Conservation (phyloP, 1,140 invertebrate genomes). For the Megathymus violae region DNA sequence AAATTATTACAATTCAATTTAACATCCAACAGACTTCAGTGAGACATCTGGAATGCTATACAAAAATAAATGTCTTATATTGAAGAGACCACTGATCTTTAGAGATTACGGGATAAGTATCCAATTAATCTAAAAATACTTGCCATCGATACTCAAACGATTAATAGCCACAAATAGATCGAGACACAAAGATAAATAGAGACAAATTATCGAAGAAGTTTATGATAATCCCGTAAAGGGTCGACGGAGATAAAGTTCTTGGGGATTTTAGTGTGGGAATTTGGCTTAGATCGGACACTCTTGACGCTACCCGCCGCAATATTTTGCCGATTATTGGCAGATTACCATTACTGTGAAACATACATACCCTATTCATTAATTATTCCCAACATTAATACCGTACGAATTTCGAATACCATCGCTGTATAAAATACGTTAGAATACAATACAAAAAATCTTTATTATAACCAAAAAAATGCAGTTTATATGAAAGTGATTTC, state of each 20-base stretch:
- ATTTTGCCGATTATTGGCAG: conserved; percentile 54
- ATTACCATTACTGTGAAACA: conserved; percentile 51
- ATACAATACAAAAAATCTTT: no score
- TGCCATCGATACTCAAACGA: conserved; percentile 19
- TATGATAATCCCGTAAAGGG: conserved; percentile 67
- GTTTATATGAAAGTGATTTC: no score
- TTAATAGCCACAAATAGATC: conserved; percentile 3
- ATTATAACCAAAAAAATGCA: no score
- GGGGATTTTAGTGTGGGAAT: conserved; percentile 55
- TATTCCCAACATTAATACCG: conserved; percentile 15
- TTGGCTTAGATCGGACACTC: conserved; percentile 56
- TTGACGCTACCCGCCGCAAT: conserved; percentile 58
- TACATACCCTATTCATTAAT: conserved; percentile 53
- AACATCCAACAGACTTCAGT: no score
- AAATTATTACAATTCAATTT: no score
- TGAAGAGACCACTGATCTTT: no score
- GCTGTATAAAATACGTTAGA: no score
- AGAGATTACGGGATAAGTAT: conserved; percentile 17
- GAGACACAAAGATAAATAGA: conserved; percentile 57
- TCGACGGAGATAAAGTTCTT: conserved; percentile 58
- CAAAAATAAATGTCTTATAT: no score
- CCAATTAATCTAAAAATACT: conserved; percentile 23
- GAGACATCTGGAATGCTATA: no score
- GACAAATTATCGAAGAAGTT: conserved; percentile 61
- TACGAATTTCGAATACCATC: conserved; percentile 1